Conservation (phyloP, 37 sponge, comb jelly and placozoan genomes). For the Haliclona indistincta region DNA sequence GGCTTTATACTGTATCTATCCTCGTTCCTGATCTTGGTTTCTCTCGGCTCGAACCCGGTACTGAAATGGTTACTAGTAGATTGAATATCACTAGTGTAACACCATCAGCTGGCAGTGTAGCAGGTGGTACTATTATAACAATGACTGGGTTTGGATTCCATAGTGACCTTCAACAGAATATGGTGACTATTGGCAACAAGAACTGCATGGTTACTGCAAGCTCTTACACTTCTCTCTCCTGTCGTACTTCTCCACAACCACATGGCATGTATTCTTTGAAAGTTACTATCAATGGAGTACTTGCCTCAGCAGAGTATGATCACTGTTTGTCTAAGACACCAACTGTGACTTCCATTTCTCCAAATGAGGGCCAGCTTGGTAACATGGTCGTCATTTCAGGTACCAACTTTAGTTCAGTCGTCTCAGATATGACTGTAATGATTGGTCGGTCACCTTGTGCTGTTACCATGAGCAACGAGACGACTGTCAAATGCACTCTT, state of each 20-base stretch:
- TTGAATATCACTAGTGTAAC: constrained; percentile 29
- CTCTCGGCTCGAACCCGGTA: not conserved
- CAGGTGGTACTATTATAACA: constrained; percentile 79
- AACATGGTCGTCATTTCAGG: constrained; percentile 36
- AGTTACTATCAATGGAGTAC: not conserved
- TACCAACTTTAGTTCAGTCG: constrained; percentile 13
- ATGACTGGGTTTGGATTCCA: constrained; percentile 84
- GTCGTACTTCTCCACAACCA: constrained; percentile 49
- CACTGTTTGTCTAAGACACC: constrained; percentile 57
- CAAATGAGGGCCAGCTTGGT: constrained; percentile 59
- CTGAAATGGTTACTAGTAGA: constrained; percentile 13
- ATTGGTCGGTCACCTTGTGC: constrained; percentile 49
- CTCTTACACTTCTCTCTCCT: constrained; percentile 50
- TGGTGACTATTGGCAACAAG: constrained; percentile 59
- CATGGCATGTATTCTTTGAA: constrained; percentile 7
- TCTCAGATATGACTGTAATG: not conserved
- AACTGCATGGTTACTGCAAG: constrained; percentile 47
- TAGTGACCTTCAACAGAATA: constrained; percentile 9
- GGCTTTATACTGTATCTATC: constrained; percentile 11
- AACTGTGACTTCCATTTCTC: constrained; percentile 29
- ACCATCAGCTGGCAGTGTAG: constrained; percentile 70
- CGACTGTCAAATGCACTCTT: constrained; percentile 40
- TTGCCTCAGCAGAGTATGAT: not conserved
- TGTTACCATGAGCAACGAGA: constrained; percentile 4
- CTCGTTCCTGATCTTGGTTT: not conserved